A percentile compares a stretch with the other conserved stretches of the same genome.
Conservation (phyloP, 2,888 invertebrate genomes). For the Portevinia maculata region DNA sequence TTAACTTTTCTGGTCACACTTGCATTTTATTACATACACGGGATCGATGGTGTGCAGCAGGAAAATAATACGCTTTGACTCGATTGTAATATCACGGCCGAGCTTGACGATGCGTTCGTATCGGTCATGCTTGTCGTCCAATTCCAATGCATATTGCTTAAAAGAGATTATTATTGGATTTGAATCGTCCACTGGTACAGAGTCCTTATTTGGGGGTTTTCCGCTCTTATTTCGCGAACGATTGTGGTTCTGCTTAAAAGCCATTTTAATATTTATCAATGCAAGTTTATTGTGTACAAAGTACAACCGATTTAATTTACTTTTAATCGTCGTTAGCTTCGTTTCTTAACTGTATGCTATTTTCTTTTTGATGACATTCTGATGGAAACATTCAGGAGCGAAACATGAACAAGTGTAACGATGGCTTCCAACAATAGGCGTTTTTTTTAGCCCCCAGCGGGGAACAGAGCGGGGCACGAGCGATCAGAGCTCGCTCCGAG, state of each 20-base stretch:
- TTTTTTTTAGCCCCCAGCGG: too few relatives aligned
- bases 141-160: conserved; percentile 85
- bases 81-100: conserved; percentile 93
- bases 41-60: conserved; percentile 89
- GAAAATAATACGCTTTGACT: conserved; percentile 95
- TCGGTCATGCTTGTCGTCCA: conserved; percentile 92
- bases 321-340: too few relatives aligned
- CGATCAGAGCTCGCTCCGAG: too few relatives aligned
- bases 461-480: too few relatives aligned
- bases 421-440: too few relatives aligned
- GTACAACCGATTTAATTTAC: too few relatives aligned
- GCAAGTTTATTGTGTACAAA: neutral
- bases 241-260: conserved; percentile 48
- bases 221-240: conserved; percentile 36
- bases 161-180: conserved; percentile 83
- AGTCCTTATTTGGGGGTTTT: conserved; percentile 34
- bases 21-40: conserved; percentile 72
- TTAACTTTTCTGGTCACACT: conserved; percentile 15
- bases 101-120: conserved; percentile 92
- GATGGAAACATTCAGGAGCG: neutral
- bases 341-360: neutral
- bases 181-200: conserved; percentile 76
- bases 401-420: neutral
- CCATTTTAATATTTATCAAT: conserved; percentile 28
- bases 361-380: neutral